Evolutionary conservation across 1,140 invertebrate genomes (phyloP), one percentile per base, ranked within the genome.

Genomic region (Nylanderia fulva): DNA sequence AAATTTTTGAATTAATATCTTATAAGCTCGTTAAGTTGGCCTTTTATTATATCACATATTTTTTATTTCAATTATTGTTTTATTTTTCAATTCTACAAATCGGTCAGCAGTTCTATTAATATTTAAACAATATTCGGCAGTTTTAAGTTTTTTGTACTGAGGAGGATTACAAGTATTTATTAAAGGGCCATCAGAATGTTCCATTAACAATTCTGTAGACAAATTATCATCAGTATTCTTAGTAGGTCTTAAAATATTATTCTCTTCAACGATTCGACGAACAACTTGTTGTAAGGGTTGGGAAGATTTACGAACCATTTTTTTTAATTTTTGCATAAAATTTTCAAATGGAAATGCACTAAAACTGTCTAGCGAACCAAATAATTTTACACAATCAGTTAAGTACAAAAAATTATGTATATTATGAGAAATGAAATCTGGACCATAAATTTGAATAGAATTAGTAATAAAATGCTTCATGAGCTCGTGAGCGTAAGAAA

Each of bases 101-200:
- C 29, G 27, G 2, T 71, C 68, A 33, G 68, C 68, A 29, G 52
- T 36, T 74, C 7, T 36, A 24, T 18, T 33, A 72, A 72, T 56
- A 56, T 72, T 56, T 72, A 56, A 24, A 24, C 69, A 72, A 18
- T 72, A 72, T 8, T 56, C n/a, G 0, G 2, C 18, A 56, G 71
- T 74, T 74, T 74, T 36, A 58, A 58, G 33, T 58, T 74, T 74
- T 74, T 58, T 74, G 21, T 74, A 74, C 7, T 56, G 52, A 56
- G 52, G 71, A 58, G 52, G 2, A 74, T 21, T 56, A 74, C n/a
- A 58, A 58, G 2, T 74, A 56, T 39, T 58, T 18, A 74, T 74
- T 74, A 58, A 74, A 24, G 33, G 21, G 0, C 69, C 52, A 58
- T 74, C 11, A 58, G n/a, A 72, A 72, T 74, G 71, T 58, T 74